Evolutionary conservation across 2,797 vertebrate genomes (phyloP).

Genomic region (Ciconia nigra): DNA sequence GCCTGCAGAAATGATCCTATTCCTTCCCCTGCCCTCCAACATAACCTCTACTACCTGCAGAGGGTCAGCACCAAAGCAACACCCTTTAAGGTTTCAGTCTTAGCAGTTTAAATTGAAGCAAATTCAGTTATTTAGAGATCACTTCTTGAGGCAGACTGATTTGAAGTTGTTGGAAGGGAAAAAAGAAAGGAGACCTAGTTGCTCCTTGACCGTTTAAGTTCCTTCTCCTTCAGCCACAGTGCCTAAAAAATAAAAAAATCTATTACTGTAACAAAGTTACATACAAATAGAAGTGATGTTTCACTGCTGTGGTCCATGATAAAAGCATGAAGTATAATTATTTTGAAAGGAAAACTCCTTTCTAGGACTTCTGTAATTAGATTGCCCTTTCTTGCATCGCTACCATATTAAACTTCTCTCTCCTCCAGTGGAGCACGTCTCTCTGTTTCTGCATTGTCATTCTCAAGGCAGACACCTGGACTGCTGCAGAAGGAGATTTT

Average conservation of each 20-base stretch:
- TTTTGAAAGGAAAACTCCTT: not conserved
- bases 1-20: not conserved
- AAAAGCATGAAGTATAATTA: not conserved
- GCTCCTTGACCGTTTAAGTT: not conserved
- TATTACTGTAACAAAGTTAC: not conserved
- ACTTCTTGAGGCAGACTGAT: not conserved
- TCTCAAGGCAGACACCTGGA: conserved; percentile 32
- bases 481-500: conserved; percentile 11
- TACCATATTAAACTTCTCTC: not conserved
- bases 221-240: not conserved
- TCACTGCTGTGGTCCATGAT: not conserved
- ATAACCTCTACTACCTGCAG: not conserved
- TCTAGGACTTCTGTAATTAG: not conserved
- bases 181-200: not conserved
- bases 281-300: not conserved
- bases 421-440: not conserved
- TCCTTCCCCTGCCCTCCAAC: not conserved
- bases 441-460: conserved; percentile 60
- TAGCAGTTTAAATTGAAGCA: not conserved
- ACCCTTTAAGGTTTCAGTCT: not conserved
- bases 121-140: not conserved
- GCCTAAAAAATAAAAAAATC: not conserved
- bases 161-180: not conserved
- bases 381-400: not conserved
- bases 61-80: not conserved